These are phyloP conservation scores for Macrosoma leucophasiata DNA, from an alignment of 2,888 invertebrate genomes.

Conservation along the genomic window DNA sequence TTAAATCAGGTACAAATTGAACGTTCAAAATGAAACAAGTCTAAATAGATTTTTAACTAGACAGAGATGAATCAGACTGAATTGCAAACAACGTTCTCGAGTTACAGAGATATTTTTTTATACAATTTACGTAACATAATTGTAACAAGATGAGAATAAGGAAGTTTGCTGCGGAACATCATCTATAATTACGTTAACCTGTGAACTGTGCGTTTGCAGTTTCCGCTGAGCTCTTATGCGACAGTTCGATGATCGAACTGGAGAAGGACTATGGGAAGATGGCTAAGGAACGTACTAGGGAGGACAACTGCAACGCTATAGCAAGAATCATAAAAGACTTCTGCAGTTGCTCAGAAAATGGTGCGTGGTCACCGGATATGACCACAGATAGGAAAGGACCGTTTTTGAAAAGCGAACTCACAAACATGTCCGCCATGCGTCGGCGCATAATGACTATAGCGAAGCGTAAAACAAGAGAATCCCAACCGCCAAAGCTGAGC, in stretches of 20 bases:
- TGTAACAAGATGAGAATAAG: conserved; percentile 26
- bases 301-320: conserved; percentile 63
- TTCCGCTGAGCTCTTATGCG: conserved; percentile 61
- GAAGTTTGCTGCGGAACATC: conserved; percentile 34
- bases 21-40: no score
- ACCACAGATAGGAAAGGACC: conserved; percentile 58
- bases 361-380: conserved; percentile 70
- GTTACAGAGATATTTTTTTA: no score
- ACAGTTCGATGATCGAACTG: conserved; percentile 58
- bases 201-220: no score
- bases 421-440: conserved; percentile 67
- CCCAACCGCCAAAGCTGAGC: conserved; percentile 45
- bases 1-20: no score
- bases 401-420: conserved; percentile 62
- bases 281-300: conserved; percentile 52
- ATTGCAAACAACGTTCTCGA: no score
- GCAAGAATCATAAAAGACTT: conserved; percentile 65
- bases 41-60: no score
- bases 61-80: no score
- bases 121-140: conserved; percentile 25
- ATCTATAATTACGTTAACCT: no score
- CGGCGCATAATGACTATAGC: conserved; percentile 61
- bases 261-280: conserved; percentile 39
- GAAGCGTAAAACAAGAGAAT: conserved; percentile 50
- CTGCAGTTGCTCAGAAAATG: conserved; percentile 70